Evolutionary conservation across 2,888 invertebrate genomes (phyloP), one percentile per base, ranked within the genome.

Genomic region (Tetrapedia diversipes): DNA sequence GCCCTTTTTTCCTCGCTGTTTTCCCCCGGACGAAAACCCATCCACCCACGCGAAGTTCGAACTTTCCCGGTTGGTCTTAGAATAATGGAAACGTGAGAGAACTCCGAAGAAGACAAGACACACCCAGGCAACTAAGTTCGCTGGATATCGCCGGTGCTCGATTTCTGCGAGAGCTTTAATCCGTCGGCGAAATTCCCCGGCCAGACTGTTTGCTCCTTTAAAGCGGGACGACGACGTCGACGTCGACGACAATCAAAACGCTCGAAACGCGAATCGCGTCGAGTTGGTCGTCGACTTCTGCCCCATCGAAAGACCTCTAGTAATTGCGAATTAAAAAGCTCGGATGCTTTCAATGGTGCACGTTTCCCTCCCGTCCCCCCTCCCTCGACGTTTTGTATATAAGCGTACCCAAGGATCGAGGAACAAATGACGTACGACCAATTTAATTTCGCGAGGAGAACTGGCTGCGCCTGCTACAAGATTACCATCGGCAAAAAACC

Each of bases 51-150:
- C 27, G 24, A 56, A 53, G 54, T 59, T 68, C 74, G 70, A 82
- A 80, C 64, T 84, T 86, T 78, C 81, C 51, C 79, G n/a, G 70
- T 60, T 66, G 69, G 70, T 63, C 79, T 79, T 76, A 74, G 85
- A 84, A 86, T 86, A 86, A 86, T 84, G 81, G 82, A 80, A 86
- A 86, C 85, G 82, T 83, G 82, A 84, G 81, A 49, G 66, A 82
- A 86, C 83, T 86, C 32, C 34, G 27, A 70, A 73, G 67, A 73
- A 72, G 71, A 77, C 77, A 47, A 60, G 57, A 68, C 75, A 75
- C 77, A 32, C 47, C 68, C 63, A 47, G 66, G 68, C 77, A 77
- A 76, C 75, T 53, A 27, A 73, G 59, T 63, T 70, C 32, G 39
- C 34, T 45, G 47, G 65, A 73, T 77, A 75, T 79, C 74, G 37